A percentile compares a stretch with the other conserved stretches of the same genome.
These are phyloP conservation scores for Spatula versicolor DNA, from an alignment of 2,797 vertebrate species.

Conservation along the genomic window DNA sequence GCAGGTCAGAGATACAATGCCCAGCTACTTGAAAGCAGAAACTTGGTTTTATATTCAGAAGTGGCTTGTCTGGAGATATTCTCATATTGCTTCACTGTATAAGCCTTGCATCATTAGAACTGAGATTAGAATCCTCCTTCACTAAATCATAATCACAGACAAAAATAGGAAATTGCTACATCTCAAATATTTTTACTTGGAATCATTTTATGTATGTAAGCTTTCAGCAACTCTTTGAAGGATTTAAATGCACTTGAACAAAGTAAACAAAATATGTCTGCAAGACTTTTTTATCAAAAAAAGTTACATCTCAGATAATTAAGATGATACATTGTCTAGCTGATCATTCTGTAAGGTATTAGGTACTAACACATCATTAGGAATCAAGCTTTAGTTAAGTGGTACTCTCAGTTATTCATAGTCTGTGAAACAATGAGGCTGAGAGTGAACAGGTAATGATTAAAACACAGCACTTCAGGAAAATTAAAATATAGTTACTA, in stretches of 20 bases:
- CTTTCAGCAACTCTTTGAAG: background rate
- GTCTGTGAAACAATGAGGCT: constrained; percentile 23
- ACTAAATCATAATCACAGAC: background rate
- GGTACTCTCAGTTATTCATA: constrained; percentile 37
- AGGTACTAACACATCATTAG: constrained; percentile 29
- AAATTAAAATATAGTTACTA: constrained; percentile 18
- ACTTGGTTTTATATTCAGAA: background rate
- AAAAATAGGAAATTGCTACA: background rate
- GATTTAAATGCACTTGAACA: background rate
- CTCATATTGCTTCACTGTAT: too few species aligned
- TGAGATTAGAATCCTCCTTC: background rate
- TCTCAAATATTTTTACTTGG: background rate
- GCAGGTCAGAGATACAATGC: background rate
- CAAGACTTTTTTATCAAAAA: background rate
- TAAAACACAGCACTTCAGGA: constrained; percentile 46
- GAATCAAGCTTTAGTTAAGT: constrained; percentile 57
- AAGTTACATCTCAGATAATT: background rate
- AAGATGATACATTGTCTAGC: background rate
- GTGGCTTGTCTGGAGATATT: background rate
- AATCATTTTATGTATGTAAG: background rate
- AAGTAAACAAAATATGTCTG: background rate
- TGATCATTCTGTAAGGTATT: constrained; percentile 3
- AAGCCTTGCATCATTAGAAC: background rate
- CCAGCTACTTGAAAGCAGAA: background rate
- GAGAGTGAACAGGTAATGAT: constrained; percentile 61